A percentile compares a stretch with the other conserved stretches of the same genome.
Evolutionary conservation across 2,888 invertebrate genomes (phyloP).

Genomic region (Zonitis immaculata): DNA sequence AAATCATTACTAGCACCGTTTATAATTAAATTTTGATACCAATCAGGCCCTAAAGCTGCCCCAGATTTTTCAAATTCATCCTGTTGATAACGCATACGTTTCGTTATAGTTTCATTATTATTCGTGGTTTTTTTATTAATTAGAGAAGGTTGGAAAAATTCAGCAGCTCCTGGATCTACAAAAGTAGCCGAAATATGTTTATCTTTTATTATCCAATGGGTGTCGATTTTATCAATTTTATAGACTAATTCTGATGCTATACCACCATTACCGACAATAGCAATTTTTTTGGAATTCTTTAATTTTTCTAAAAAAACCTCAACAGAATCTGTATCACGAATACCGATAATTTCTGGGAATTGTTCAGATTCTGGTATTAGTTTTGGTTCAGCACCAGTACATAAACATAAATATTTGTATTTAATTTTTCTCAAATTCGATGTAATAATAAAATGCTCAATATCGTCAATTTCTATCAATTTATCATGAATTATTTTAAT

Average conservation of each 20-base stretch:
- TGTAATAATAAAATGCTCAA: conserved; percentile 54
- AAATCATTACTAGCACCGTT: conserved; percentile 45
- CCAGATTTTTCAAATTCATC: conserved; percentile 60
- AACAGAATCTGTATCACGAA: conserved; percentile 93
- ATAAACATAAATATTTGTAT: conserved; percentile 83
- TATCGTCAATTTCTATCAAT: conserved; percentile 56
- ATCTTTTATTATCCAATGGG: conserved; percentile 93
- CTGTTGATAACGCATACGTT: conserved; percentile 66
- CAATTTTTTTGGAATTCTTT: conserved; percentile 62
- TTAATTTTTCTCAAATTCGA: conserved; percentile 52
- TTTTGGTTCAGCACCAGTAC: conserved; percentile 86
- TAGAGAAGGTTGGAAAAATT: conserved; percentile 73
- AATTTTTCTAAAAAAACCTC: conserved; percentile 69
- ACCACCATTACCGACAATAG: conserved; percentile 95
- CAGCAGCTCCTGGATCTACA: conserved; percentile 92
- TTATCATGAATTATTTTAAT: conserved; percentile 66
- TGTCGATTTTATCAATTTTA: conserved; percentile 77
- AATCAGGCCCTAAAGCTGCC: conserved; percentile 95
- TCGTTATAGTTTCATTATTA: conserved; percentile 27
- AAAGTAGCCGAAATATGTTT: conserved; percentile 89
- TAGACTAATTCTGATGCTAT: conserved; percentile 96
- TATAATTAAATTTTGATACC: conserved; percentile 71
- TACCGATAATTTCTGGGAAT: conserved; percentile 68
- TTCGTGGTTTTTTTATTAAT: conserved; percentile 25
- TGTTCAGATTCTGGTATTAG: conserved; percentile 59